Evolutionary conservation across 2,113 vertebrate species (phyloP).

Genomic region (Entosphenus tridentatus): DNA sequence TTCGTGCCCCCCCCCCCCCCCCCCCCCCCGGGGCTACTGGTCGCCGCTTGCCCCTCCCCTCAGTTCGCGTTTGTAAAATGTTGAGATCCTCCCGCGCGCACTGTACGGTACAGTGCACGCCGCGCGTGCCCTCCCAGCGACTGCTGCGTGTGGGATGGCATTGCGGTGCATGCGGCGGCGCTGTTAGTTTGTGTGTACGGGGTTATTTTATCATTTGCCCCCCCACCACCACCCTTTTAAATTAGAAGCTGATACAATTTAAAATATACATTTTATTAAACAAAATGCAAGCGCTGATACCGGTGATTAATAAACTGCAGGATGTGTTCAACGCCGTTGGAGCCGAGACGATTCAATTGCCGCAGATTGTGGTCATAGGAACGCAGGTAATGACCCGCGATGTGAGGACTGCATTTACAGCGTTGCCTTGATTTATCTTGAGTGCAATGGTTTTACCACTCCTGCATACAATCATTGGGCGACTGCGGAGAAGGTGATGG

Average conservation of each 20-base stretch:
- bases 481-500: not conserved
- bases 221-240: too few relatives aligned
- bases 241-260: too few relatives aligned
- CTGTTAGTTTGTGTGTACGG: not conserved
- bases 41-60: too few relatives aligned
- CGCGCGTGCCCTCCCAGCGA: not conserved
- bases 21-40: too few relatives aligned
- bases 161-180: not conserved
- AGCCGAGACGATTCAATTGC: conserved; percentile 31
- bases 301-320: conserved; percentile 38
- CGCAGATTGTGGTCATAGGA: conserved; percentile 38
- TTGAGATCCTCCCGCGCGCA: too few relatives aligned
- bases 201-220: not conserved
- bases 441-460: not conserved
- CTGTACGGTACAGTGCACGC: not conserved
- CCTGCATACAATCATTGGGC: not conserved
- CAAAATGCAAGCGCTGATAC: conserved; percentile 36
- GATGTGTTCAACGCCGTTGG: conserved; percentile 39
- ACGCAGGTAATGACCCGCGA: conserved; percentile 22
- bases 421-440: not conserved
- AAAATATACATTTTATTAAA: conserved; percentile 1
- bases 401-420: not conserved
- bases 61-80: too few relatives aligned
- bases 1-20: too few relatives aligned
- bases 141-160: not conserved